Base-by-base conservation (phyloP, 2,888 invertebrate genomes). In the Eupeodes luniger region DNA sequence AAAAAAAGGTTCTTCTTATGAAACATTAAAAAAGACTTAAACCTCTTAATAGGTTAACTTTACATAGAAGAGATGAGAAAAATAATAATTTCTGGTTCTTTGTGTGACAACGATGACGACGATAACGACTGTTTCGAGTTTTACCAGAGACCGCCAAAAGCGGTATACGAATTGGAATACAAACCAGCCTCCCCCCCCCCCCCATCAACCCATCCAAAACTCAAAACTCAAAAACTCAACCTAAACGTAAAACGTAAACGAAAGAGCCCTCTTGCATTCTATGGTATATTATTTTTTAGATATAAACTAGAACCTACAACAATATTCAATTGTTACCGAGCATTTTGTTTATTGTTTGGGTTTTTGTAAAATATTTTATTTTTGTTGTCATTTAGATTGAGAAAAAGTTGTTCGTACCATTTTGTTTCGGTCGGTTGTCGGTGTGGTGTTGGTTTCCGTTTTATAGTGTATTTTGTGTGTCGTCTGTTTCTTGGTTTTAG, bases 41-140 rank as follows among this genome's bases (percentile, higher is more conserved):
- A 79, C 82, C 83, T 83, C 86, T 86, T 86, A 86, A 83, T 83
- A 79, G 83, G 83, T 83, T 83, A 86, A 83, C 83, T 86, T 86
- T 79, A n/a, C 47, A 59, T n/a, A 59, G 40, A 72, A 16, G 59
- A 72, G 59, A 72, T 72, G 72, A 57, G 72, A 72, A 59, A 72
- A 72, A 84, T 78, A 78, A 79, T 84, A 84, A 84, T 79, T 84
- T 69, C 36, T 61, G 59, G 67, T 53, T 79, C 70, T 85, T 81
- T 85, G 85, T 76, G 62, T 70, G 85, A 75, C 76, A 51, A 81
- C 69, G 44, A 72, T 64, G 64, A 61, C 70, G 57, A 66, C 67
- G 67, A 72, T 55, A 76, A 76, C 57, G 76, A 85, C 62, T 80
- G 69, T 80, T 84, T 79, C 34, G 78, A 79, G 74, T 75, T 80